These are phyloP conservation scores for Panthera leo DNA, from an alignment of 2,113 vertebrate species.

Conservation along the genomic window DNA sequence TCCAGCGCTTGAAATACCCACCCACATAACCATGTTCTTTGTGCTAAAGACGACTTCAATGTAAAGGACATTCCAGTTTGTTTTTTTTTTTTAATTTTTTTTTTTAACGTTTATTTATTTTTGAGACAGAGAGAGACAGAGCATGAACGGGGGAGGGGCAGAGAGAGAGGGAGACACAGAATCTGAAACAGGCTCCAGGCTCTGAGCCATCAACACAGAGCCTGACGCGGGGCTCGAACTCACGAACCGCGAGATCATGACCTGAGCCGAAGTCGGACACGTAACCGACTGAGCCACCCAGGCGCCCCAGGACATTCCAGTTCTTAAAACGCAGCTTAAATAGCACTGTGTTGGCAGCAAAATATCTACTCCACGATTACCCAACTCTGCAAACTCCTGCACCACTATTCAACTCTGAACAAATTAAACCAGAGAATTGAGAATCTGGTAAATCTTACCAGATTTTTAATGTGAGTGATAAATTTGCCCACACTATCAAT, in stretches of 20 bases:
- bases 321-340: not conserved
- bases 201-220: no score
- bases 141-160: no score
- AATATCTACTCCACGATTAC: not conserved
- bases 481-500: not conserved
- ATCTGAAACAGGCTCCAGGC: no score
- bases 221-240: no score
- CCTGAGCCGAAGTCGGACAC: no score
- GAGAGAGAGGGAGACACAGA: no score
- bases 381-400: not conserved
- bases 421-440: not conserved
- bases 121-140: no score
- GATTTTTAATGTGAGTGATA: not conserved
- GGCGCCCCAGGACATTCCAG: not conserved
- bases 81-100: not conserved
- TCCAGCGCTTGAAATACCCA: not conserved
- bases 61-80: not conserved
- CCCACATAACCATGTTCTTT: not conserved
- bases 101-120: no score
- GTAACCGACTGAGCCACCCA: no score
- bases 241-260: no score
- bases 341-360: not conserved
- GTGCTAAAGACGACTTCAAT: constrained; percentile 4
- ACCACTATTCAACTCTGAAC: not conserved
- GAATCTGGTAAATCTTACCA: not conserved